Conservation (phyloP, 2,888 invertebrate species). For the Disparrhopalites patrizii region DNA sequence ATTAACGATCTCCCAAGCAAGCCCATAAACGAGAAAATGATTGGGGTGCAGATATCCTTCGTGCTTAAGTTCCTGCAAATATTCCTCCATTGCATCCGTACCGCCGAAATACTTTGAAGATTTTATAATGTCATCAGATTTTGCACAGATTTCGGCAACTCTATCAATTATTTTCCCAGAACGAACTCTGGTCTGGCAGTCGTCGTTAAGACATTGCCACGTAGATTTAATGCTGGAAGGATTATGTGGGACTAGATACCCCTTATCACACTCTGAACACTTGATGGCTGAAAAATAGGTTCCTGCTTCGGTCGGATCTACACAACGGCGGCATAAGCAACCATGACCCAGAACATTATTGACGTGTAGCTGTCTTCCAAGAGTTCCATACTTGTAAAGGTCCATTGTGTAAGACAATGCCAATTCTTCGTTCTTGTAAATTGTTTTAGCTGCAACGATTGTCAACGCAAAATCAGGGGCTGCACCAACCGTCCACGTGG, state of each 20-base stretch:
- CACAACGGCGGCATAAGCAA: constrained; percentile 3
- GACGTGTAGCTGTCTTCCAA: constrained; percentile 8
- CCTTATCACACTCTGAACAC: constrained; percentile 16
- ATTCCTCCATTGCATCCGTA: neutral
- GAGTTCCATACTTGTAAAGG: neutral
- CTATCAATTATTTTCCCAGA: neutral
- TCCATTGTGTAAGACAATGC: neutral
- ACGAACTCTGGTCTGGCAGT: neutral
- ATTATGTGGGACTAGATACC: constrained; percentile 2
- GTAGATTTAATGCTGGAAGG: neutral
- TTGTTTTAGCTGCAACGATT: neutral
- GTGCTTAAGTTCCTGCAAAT: neutral
- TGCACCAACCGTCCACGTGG: neutral
- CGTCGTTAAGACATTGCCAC: neutral
- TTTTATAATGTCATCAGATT: neutral
- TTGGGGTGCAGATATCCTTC: constrained; percentile 12
- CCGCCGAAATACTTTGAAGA: neutral
- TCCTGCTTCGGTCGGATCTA: constrained; percentile 17
- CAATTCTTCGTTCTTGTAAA: constrained; percentile 9
- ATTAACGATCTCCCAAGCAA: constrained; percentile 7
- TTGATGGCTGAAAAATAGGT: constrained; percentile 4
- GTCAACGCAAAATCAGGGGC: constrained; percentile 1
- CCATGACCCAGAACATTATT: neutral
- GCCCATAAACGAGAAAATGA: constrained; percentile 10
- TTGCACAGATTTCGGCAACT: neutral